Base-by-base conservation (phyloP, 2,113 vertebrate species). In the Malurus cyaneus region DNA sequence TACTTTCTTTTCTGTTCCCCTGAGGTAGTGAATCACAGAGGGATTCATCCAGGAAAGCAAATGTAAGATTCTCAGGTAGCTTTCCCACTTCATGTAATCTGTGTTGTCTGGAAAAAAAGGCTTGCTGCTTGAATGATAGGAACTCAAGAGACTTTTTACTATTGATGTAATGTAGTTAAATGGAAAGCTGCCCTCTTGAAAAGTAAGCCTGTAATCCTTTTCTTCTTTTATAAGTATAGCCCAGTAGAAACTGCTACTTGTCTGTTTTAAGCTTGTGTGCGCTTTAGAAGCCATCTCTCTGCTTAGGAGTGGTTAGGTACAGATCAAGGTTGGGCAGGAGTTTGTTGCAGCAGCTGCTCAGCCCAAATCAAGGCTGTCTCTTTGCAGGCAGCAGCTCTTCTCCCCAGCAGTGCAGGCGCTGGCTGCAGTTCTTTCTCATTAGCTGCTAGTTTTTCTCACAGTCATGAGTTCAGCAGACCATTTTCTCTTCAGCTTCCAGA, bases 141-240 rank as follows among this genome's bases (percentile, higher is more conserved):
- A 92, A 83, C 71, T 93, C 72, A n/a, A 85, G 88, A 83, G 67
- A 77, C 60, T 78, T 93, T 72, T 83, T 86, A 54, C 47, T 80
- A 12, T 88, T 88, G 71, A 90, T 93, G 71, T 78, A 59, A 47
- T 47, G 25, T 50, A 88, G 82, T 92, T 77, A 95, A 86, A 62
- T 80, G 76, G 59, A 93, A 88, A 93, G 72, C 80, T 79, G 3
- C 18, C 36, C 32, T 86, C 39, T 86, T 70, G 80, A 73, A 90
- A 95, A 93, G 56, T 70, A 71, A 96, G 74, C 71, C 52, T 74
- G 50, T 93, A 90, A 90, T 93, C 47, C 76, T 77, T 54, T 80
- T 83, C 49, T 80, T 28, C 62, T 88, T n/a, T 80, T 77, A 9
- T 46, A 84, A 66, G 47, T 72, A 34, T 47, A 77, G 47, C 47